Conservation (phyloP, 2,113 vertebrate species). For the Zonotrichia leucophrys region DNA sequence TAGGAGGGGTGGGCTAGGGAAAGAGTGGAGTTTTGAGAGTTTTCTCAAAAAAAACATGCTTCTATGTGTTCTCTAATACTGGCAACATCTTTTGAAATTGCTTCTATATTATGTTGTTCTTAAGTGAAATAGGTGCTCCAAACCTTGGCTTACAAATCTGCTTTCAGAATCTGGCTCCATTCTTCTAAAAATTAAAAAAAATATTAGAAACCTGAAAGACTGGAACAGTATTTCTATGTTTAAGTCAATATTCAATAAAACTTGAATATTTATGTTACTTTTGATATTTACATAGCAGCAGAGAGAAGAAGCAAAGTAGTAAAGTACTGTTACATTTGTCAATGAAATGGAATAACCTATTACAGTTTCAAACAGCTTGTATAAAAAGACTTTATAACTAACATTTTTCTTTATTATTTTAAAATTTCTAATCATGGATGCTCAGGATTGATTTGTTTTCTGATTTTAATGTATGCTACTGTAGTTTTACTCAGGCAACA, state of each 20-base stretch:
- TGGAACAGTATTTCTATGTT: neutral
- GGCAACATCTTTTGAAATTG: neutral
- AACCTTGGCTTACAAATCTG: neutral
- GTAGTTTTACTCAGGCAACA: neutral
- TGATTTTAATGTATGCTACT: neutral
- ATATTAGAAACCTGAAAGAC: neutral
- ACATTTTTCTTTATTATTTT: neutral
- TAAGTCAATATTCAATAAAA: no score
- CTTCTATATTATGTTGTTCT: neutral
- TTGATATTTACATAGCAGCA: neutral
- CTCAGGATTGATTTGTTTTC: neutral
- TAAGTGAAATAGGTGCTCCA: neutral
- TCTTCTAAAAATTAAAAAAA: neutral
- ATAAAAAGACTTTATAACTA: neutral
- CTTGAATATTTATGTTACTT: neutral
- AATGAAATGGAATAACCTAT: neutral
- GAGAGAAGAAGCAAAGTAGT: neutral
- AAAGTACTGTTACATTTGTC: neutral
- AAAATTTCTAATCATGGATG: neutral
- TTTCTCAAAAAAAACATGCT: neutral
- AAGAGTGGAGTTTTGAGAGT: neutral
- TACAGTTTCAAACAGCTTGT: neutral
- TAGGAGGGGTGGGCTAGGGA: neutral
- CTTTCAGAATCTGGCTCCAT: neutral
- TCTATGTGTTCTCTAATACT: neutral